These are phyloP conservation scores for Salvator merianae DNA, from an alignment of 2,113 vertebrate species.

Conservation along the genomic window DNA sequence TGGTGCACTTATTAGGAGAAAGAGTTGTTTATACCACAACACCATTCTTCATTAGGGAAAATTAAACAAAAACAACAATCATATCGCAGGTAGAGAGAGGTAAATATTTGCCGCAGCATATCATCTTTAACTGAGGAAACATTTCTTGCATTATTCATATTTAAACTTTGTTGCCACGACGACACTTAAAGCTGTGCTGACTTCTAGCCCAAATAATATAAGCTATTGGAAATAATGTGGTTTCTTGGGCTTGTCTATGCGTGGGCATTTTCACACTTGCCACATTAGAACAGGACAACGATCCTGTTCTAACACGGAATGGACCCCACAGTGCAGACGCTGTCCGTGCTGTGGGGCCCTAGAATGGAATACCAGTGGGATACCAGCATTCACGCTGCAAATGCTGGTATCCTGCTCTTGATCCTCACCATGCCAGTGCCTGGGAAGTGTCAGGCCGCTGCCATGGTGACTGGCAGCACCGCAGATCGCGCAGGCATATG, in stretches of 20 bases:
- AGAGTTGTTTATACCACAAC: constrained; percentile 57
- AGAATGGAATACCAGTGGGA: too few relatives aligned
- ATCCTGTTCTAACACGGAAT: too few relatives aligned
- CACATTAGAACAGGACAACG: too few relatives aligned
- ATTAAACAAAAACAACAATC: constrained; percentile 53
- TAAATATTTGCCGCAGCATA: constrained; percentile 31
- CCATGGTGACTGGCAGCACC: too few relatives aligned
- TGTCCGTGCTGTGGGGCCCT: too few relatives aligned
- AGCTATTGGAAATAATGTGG: background rate
- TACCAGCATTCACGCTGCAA: too few relatives aligned
- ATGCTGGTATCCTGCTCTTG: too few relatives aligned
- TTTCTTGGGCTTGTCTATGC: background rate
- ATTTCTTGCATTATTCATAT: background rate
- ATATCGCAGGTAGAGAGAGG: constrained; percentile 14
- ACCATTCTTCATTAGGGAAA: constrained; percentile 53
- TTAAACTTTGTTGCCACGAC: background rate
- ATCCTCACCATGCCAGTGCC: too few relatives aligned
- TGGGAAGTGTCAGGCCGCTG: too few relatives aligned
- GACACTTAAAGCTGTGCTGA: background rate
- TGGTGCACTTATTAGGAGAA: constrained; percentile 12
- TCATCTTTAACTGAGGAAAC: constrained; percentile 3
- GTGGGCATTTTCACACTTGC: too few relatives aligned
- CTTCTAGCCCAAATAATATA: background rate
- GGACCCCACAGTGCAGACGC: too few relatives aligned
- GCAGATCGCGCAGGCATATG: too few relatives aligned